These are phyloP conservation scores for Zeuzera pyrina DNA, from an alignment of 2,888 invertebrate species.

Conservation along the genomic window DNA sequence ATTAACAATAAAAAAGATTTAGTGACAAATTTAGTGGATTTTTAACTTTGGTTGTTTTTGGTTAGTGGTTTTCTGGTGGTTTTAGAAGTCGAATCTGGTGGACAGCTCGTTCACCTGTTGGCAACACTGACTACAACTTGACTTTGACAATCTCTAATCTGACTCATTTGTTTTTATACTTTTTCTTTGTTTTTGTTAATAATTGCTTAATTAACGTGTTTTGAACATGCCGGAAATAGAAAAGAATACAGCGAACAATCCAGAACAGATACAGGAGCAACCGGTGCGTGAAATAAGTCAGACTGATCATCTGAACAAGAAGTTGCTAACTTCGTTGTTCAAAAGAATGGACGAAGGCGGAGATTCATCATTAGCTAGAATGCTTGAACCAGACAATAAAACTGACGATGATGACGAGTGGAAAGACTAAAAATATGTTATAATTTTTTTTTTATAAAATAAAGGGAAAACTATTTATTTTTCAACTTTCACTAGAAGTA, in stretches of 20 bases:
- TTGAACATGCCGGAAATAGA: conserved; percentile 51
- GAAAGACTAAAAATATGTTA: conserved; percentile 42
- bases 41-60: too few relatives aligned
- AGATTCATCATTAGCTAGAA: conserved; percentile 39
- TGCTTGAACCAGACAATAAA: conserved; percentile 41
- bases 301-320: conserved; percentile 79
- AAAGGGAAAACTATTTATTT: too few relatives aligned
- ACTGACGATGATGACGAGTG: conserved; percentile 49
- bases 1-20: too few relatives aligned
- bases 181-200: neutral
- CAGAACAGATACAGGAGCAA: conserved; percentile 32
- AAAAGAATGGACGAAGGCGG: conserved; percentile 70
- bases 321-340: conserved; percentile 75
- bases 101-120: too few relatives aligned
- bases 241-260: conserved; percentile 27
- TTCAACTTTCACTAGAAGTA: too few relatives aligned
- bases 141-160: conserved; percentile 4
- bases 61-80: too few relatives aligned
- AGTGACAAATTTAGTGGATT: too few relatives aligned
- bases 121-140: neutral
- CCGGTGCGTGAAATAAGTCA: conserved; percentile 68
- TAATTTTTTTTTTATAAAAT: too few relatives aligned
- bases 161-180: conserved; percentile 6
- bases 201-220: neutral
- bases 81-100: too few relatives aligned